Evolutionary conservation across 2,888 invertebrate species (phyloP).

Genomic region (Tiliacea citrago): DNA sequence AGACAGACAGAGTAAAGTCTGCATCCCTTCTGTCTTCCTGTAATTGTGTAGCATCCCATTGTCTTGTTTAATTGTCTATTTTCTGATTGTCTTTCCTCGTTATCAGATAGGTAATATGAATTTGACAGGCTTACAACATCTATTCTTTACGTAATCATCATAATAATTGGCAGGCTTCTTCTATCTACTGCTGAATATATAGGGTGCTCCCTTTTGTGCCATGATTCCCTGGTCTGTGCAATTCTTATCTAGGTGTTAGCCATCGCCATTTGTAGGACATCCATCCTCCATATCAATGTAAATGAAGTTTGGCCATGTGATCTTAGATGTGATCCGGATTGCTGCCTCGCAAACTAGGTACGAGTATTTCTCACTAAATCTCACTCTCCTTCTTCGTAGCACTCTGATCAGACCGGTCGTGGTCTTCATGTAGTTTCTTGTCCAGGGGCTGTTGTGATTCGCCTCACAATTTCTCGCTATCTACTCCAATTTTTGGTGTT

Average conservation of each 20-base stretch:
- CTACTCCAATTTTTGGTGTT: no score
- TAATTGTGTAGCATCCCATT: slow-evolving; percentile 36
- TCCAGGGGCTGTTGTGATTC: no score
- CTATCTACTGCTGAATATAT: neutral
- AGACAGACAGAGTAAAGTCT: no score
- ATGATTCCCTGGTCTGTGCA: neutral
- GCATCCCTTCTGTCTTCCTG: slow-evolving; percentile 7
- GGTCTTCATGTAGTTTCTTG: no score
- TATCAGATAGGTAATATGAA: slow-evolving; percentile 16
- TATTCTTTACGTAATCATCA: neutral
- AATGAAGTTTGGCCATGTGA: neutral
- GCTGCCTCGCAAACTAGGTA: neutral
- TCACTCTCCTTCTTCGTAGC: no score
- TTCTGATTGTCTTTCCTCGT: slow-evolving; percentile 25
- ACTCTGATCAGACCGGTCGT: no score
- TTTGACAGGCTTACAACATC: slow-evolving; percentile 25
- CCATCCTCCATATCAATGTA: neutral
- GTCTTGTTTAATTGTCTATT: slow-evolving; percentile 37
- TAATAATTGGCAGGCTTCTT: neutral
- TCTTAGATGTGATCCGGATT: neutral
- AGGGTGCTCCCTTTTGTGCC: neutral
- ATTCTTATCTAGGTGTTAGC: neutral
- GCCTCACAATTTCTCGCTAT: no score
- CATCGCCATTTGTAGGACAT: no score
- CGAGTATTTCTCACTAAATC: neutral